Conservation (phyloP, 2,113 vertebrate species). For the Podilymbus podiceps region DNA sequence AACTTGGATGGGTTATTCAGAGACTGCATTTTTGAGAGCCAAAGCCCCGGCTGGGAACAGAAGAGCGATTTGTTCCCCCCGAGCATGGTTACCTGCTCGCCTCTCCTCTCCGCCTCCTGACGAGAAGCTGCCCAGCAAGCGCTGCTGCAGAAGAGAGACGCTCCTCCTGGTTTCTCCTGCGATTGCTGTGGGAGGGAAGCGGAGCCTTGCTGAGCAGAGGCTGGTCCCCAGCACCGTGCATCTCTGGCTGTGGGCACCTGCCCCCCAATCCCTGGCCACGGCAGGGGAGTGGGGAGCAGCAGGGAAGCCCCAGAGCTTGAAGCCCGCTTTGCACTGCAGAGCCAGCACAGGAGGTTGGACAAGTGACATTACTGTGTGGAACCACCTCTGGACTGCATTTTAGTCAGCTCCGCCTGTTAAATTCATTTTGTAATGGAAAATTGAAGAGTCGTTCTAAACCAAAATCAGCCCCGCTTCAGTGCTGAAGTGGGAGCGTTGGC, state of each 20-base stretch:
- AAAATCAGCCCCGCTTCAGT: not conserved
- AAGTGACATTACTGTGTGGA: not conserved
- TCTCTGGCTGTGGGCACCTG: not conserved
- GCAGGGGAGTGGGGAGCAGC: rapidly evolving
- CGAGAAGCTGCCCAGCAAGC: not conserved
- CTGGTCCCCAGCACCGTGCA: rapidly evolving
- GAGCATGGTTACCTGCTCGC: not conserved
- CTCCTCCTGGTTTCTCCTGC: not conserved
- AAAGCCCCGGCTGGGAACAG: not conserved
- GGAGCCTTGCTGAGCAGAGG: not conserved
- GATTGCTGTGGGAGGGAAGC: not conserved
- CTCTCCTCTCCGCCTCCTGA: not conserved
- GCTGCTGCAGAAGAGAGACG: not conserved
- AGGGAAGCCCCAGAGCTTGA: not conserved
- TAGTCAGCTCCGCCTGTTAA: not conserved
- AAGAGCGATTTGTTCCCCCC: not conserved
- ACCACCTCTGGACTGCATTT: not conserved
- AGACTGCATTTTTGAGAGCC: not conserved
- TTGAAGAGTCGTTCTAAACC: not conserved
- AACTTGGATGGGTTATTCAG: not conserved
- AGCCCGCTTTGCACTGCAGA: not conserved
- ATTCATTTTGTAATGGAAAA: not conserved
- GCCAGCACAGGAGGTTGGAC: not conserved
- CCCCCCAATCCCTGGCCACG: not conserved
- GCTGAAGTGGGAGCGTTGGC: rapidly evolving